phyloP scores from a whole-genome alignment of 1,140 invertebrate genomes.

The Vanessa atalanta region DNA sequence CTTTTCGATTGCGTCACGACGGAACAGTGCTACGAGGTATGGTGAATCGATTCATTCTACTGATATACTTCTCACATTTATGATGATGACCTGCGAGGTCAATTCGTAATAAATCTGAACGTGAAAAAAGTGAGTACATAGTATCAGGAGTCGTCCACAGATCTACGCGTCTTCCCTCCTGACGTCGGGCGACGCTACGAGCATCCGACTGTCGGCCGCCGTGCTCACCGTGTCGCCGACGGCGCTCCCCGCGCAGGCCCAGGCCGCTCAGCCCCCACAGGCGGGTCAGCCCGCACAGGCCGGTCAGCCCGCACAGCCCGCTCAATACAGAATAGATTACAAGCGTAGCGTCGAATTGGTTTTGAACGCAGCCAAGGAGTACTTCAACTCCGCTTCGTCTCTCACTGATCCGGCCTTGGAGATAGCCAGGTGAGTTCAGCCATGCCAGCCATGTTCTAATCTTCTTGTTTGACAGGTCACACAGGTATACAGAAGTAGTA shows the following conservation, averaged over 20 bases:
- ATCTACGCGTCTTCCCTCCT: conserved; percentile 65
- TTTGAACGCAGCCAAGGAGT: conserved; percentile 54
- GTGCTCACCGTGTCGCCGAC: conserved; percentile 40
- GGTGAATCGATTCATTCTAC: background rate
- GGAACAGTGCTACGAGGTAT: conserved; percentile 65
- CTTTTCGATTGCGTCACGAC: conserved; percentile 57
- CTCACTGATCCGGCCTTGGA: conserved; percentile 60
- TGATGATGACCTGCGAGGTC: too few species aligned
- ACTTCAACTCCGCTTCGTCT: conserved; percentile 65
- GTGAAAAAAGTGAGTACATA: background rate
- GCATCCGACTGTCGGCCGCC: conserved; percentile 52
- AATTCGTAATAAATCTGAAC: background rate
- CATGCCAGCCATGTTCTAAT: too few species aligned
- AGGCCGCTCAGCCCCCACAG: conserved; percentile 8
- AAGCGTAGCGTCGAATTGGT: conserved; percentile 49
- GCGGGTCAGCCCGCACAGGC: too few species aligned
- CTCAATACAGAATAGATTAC: conserved; percentile 38
- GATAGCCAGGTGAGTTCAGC: conserved; percentile 51
- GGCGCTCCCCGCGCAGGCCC: conserved; percentile 7
- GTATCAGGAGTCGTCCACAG: conserved; percentile 34
- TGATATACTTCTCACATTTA: background rate
- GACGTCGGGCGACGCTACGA: conserved; percentile 57
- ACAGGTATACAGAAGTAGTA: too few species aligned
- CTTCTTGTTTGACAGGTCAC: too few species aligned
- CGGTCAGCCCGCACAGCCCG: too few species aligned